These are phyloP conservation scores for Pseudolycoriella hygida DNA, from an alignment of 2,888 invertebrate genomes.

Conservation along the genomic window DNA sequence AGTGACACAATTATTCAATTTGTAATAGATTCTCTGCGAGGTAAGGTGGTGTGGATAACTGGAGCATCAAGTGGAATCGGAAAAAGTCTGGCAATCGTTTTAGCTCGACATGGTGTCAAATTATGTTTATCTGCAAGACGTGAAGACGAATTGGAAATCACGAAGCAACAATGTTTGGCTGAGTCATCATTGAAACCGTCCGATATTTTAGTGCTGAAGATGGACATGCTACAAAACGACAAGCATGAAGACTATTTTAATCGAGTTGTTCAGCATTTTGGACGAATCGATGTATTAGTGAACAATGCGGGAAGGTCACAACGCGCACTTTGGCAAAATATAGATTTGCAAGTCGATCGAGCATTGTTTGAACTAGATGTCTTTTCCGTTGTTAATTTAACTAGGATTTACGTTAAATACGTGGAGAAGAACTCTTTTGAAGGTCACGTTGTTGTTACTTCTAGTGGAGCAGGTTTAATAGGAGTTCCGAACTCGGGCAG, in stretches of 20 bases:
- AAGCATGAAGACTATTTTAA: constrained; percentile 42
- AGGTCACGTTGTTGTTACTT: constrained; percentile 58
- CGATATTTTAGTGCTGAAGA: constrained; percentile 47
- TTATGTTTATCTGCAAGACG: constrained; percentile 51
- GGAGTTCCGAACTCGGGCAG: constrained; percentile 47
- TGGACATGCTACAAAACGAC: constrained; percentile 44
- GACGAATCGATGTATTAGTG: constrained; percentile 54
- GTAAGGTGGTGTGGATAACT: constrained; percentile 67
- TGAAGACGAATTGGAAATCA: constrained; percentile 39
- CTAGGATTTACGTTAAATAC: constrained; percentile 47
- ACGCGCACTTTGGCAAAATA: constrained; percentile 51
- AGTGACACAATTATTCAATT: neutral
- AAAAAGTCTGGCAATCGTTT: constrained; percentile 46
- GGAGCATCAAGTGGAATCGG: constrained; percentile 77
- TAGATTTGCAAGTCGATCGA: constrained; percentile 49
- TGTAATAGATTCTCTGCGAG: constrained; percentile 30
- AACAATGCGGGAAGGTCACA: constrained; percentile 73
- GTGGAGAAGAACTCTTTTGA: constrained; percentile 29
- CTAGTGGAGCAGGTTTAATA: constrained; percentile 53
- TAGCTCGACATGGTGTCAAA: constrained; percentile 47
- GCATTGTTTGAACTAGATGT: constrained; percentile 64
- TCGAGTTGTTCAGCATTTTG: constrained; percentile 46
- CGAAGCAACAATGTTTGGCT: constrained; percentile 41
- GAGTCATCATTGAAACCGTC: constrained; percentile 26
- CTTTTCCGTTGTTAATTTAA: constrained; percentile 49